phyloP scores from a whole-genome alignment of 2,797 vertebrate species.

The Takifugu ocellatus region DNA sequence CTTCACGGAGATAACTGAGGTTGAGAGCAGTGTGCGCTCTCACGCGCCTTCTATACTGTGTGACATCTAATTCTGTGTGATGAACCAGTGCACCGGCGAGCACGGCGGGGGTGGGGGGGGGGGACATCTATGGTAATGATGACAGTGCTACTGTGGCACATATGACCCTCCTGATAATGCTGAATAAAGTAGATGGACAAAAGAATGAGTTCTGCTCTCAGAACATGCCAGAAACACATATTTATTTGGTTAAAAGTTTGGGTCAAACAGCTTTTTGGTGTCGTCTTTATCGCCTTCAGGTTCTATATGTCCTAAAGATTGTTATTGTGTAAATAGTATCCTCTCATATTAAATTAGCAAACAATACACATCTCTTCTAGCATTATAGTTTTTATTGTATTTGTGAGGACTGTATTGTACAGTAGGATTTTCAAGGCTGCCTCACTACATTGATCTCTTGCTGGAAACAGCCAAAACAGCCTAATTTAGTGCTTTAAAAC shows the following conservation, averaged over 20 bases:
- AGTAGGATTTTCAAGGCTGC: conserved; percentile 10
- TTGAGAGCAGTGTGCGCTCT: conserved; percentile 65
- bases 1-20: conserved; percentile 69
- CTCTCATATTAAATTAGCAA: too few species aligned
- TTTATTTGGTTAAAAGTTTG: too few species aligned
- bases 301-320: too few species aligned
- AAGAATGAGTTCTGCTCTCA: too few species aligned
- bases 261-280: too few species aligned
- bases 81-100: conserved; percentile 67
- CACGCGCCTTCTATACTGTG: conserved; percentile 67
- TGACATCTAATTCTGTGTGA: conserved; percentile 74
- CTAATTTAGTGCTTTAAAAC: neutral
- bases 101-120: conserved; percentile 42
- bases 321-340: too few species aligned
- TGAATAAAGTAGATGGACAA: too few species aligned
- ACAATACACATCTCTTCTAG: too few species aligned
- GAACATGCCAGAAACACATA: too few species aligned
- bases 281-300: too few species aligned
- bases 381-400: neutral
- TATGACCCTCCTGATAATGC: conserved; percentile 33
- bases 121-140: conserved; percentile 46
- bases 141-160: too few species aligned
- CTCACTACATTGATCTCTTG: conserved; percentile 4
- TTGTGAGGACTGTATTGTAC: conserved; percentile 1
- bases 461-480: conserved; percentile 18